phyloP scores from a whole-genome alignment of 2,113 vertebrate genomes.

The Callocephalon fimbriatum region DNA sequence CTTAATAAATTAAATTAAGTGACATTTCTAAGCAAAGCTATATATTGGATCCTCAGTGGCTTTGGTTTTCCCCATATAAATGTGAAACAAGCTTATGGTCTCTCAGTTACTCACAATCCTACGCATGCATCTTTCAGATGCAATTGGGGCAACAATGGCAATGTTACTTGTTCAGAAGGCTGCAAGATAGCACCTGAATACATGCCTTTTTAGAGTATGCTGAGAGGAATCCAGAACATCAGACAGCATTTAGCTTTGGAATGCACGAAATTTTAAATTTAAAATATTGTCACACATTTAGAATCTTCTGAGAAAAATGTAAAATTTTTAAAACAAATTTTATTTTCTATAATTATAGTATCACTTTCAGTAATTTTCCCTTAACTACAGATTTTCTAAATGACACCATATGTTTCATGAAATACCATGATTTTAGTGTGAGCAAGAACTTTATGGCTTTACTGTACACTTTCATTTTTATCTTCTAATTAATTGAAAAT shows the following conservation, averaged over 20 bases:
- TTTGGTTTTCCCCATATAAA: neutral
- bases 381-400: neutral
- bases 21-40: neutral
- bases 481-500: neutral
- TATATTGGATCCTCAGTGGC: neutral
- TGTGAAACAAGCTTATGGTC: neutral
- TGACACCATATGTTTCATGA: neutral
- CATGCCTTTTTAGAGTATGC: neutral
- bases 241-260: neutral
- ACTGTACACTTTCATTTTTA: neutral
- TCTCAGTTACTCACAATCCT: neutral
- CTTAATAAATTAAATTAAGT: neutral
- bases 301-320: neutral
- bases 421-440: neutral
- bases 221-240: neutral
- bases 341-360: neutral
- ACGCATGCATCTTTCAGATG: constrained; percentile 41
- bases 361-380: neutral
- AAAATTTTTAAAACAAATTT: neutral
- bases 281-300: neutral
- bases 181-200: neutral
- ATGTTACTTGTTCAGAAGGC: neutral
- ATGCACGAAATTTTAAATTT: neutral
- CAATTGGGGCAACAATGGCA: neutral
- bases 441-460: neutral